These are phyloP conservation scores for Cynaeus angustus DNA, from an alignment of 2,888 invertebrate species.

Conservation along the genomic window DNA sequence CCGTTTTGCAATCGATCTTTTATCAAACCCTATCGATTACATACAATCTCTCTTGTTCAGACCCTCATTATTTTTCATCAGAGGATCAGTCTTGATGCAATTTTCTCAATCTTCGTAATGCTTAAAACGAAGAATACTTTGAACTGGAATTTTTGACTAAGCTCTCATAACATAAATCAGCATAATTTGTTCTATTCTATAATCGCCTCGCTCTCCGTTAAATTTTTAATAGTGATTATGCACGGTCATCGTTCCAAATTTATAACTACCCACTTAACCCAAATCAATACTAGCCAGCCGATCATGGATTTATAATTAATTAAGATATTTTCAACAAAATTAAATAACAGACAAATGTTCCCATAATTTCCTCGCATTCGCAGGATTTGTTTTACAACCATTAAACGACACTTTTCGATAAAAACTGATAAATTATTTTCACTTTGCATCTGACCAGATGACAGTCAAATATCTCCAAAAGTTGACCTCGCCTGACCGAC, in stretches of 20 bases:
- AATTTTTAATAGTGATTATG: conserved; percentile 4
- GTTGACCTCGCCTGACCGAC: conserved; percentile 28
- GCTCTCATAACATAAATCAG: conserved; percentile 34
- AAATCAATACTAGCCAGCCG: conserved; percentile 17
- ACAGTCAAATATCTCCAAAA: conserved; percentile 24
- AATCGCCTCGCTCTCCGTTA: not conserved
- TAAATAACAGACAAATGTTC: conserved; percentile 18
- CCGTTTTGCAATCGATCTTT: conserved; percentile 31
- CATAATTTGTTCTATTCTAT: conserved; percentile 23
- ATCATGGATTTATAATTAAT: conserved; percentile 6
- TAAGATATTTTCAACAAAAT: conserved; percentile 31
- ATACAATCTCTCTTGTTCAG: conserved; percentile 17
- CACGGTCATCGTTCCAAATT: conserved; percentile 2
- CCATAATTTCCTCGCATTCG: no score
- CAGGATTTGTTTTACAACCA: conserved; percentile 11
- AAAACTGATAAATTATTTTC: conserved; percentile 32
- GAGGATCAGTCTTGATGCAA: conserved; percentile 13
- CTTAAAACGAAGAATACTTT: conserved; percentile 13
- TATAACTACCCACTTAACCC: conserved; percentile 13
- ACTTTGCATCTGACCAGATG: conserved; percentile 23
- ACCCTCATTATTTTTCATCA: conserved; percentile 25
- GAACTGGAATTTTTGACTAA: conserved; percentile 29
- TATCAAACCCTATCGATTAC: conserved; percentile 34
- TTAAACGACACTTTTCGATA: conserved; percentile 10
- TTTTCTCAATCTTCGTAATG: conserved; percentile 30